Evolutionary conservation across 2,888 invertebrate genomes (phyloP).

Genomic region (Dorcus hopei): DNA sequence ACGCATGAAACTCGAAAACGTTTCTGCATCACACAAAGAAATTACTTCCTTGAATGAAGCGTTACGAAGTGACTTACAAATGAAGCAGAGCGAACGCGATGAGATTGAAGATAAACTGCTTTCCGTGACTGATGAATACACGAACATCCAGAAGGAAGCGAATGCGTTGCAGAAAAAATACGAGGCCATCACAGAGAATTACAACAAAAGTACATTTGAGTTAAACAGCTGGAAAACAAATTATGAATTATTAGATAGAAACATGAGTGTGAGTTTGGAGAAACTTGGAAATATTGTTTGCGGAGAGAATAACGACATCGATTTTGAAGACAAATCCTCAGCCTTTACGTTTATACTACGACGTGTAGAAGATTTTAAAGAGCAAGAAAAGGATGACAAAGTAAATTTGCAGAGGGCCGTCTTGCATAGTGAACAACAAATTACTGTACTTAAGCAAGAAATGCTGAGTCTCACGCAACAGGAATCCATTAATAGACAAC

Average conservation of each 20-base stretch:
- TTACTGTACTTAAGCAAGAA: slow-evolving; percentile 9
- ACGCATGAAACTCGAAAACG: background rate
- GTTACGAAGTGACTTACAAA: background rate
- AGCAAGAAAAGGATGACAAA: slow-evolving; percentile 10
- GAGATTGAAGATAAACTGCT: background rate
- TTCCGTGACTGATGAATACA: background rate
- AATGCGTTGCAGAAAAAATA: slow-evolving; percentile 13
- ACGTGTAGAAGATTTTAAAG: slow-evolving; percentile 11
- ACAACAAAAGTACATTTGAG: slow-evolving; percentile 14
- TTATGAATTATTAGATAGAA: slow-evolving; percentile 16
- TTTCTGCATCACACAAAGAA: background rate
- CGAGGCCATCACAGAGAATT: slow-evolving; percentile 12
- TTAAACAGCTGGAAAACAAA: slow-evolving; percentile 14
- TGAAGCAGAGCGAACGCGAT: background rate
- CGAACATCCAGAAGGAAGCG: slow-evolving; percentile 8
- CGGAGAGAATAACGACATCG: slow-evolving; percentile 6
- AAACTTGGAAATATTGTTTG: slow-evolving; percentile 17
- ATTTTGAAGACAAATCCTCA: slow-evolving; percentile 15
- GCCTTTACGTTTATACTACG: slow-evolving; percentile 12
- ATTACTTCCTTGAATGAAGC: background rate
- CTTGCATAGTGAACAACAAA: slow-evolving; percentile 12
- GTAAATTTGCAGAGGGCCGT: background rate
- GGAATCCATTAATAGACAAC: slow-evolving; percentile 7
- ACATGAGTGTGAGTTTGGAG: slow-evolving; percentile 14
- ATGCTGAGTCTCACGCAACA: slow-evolving; percentile 13